Conservation (phyloP, 2,888 invertebrate genomes). For the Ptychoptera contaminata region DNA sequence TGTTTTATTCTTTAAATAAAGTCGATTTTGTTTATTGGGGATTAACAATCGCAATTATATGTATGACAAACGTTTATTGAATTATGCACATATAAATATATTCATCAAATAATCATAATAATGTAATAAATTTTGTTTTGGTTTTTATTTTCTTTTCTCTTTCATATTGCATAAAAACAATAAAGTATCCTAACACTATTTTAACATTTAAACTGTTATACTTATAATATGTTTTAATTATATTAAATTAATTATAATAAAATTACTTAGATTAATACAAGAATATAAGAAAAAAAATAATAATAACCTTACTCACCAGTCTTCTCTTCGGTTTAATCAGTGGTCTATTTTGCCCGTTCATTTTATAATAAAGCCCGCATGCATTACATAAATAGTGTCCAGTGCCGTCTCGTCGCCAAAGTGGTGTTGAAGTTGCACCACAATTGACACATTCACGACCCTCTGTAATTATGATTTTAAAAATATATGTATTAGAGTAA, state of each 20-base stretch:
- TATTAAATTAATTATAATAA: not conserved
- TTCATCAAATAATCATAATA: too few species aligned
- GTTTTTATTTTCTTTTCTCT: too few species aligned
- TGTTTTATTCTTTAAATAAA: too few species aligned
- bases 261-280: not conserved
- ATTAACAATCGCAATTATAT: too few species aligned
- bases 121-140: too few species aligned
- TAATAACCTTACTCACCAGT: slow-evolving; percentile 67
- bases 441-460: slow-evolving; percentile 98
- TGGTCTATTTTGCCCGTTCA: slow-evolving; percentile 98
- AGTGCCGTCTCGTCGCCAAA: slow-evolving; percentile 91
- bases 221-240: slow-evolving; percentile 1
- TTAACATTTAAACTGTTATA: too few species aligned
- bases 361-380: slow-evolving; percentile 98
- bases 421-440: slow-evolving; percentile 94
- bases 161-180: too few species aligned
- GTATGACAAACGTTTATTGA: too few species aligned
- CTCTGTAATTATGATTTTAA: slow-evolving; percentile 47
- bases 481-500: not conserved
- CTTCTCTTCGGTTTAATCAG: slow-evolving; percentile 99
- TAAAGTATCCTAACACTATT: too few species aligned
- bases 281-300: slow-evolving; percentile 13
- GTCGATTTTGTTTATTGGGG: too few species aligned
- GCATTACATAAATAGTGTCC: slow-evolving; percentile 98
- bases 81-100: too few species aligned